Conservation (phyloP, 1,140 invertebrate species). For the Maconellicoccus hirsutus region DNA sequence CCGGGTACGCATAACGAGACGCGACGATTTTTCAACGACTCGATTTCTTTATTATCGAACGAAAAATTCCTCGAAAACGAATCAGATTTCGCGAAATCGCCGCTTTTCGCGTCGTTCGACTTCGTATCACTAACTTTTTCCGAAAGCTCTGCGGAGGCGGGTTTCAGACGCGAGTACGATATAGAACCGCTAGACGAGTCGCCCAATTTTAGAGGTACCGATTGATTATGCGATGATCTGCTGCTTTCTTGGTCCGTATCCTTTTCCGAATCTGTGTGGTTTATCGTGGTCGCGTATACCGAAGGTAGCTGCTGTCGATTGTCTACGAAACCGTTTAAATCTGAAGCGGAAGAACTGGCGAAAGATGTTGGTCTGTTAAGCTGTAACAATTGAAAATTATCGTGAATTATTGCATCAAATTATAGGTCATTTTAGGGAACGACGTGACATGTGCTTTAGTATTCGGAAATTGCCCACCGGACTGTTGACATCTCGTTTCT, state of each 20-base stretch:
- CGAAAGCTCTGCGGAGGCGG: conserved; percentile 11
- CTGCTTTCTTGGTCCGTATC: neutral
- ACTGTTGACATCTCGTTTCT: no score
- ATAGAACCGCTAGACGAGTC: neutral
- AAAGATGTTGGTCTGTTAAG: conserved; percentile 15
- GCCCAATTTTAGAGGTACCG: neutral
- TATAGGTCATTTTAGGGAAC: neutral
- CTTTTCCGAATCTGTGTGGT: conserved; percentile 9
- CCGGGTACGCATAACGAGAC: conserved; percentile 11
- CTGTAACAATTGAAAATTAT: neutral
- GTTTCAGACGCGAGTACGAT: neutral
- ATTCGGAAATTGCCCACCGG: no score
- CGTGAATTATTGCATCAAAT: neutral
- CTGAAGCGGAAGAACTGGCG: neutral
- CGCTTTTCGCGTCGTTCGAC: conserved; percentile 26
- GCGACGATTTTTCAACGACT: conserved; percentile 10
- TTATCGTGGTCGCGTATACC: neutral
- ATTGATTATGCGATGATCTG: neutral
- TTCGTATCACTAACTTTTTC: conserved; percentile 23
- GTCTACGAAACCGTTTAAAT: conserved; percentile 13
- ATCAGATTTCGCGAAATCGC: conserved; percentile 25
- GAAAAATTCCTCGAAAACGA: conserved; percentile 1
- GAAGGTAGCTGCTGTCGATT: neutral
- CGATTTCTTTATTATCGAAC: conserved; percentile 11
- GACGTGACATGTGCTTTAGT: no score